These are phyloP conservation scores for Chamaetylas fuelleborni DNA, from an alignment of 2,113 vertebrate genomes.

Conservation along the genomic window DNA sequence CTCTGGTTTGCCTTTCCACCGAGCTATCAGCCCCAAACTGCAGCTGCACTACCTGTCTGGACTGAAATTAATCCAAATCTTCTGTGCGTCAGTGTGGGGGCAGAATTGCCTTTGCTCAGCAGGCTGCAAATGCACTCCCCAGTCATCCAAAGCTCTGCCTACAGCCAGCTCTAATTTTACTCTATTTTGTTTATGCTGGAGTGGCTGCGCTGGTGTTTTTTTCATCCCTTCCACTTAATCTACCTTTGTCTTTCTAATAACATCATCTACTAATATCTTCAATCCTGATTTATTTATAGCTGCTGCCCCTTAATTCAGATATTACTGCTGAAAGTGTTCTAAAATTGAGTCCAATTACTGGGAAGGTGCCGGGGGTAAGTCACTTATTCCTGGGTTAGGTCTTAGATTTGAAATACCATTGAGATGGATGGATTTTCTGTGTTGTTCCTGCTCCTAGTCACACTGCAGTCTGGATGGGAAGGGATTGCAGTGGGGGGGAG, in stretches of 20 bases:
- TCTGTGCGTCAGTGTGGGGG: constrained; percentile 18
- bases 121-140: constrained; percentile 32
- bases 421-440: constrained; percentile 41
- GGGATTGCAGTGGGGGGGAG: not conserved
- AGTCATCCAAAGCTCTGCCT: constrained; percentile 45
- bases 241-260: constrained; percentile 26
- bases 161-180: constrained; percentile 42
- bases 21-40: not conserved
- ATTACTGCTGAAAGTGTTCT: not conserved
- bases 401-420: constrained; percentile 13
- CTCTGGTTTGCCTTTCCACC: not conserved
- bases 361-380: not conserved
- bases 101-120: constrained; percentile 4
- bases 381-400: not conserved
- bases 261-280: not conserved
- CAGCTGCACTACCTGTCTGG: constrained; percentile 6
- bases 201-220: not conserved
- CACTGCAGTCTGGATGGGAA: constrained; percentile 14
- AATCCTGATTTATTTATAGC: constrained; percentile 8
- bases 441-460: constrained; percentile 1
- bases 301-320: not conserved
- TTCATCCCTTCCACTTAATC: not conserved
- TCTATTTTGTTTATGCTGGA: constrained; percentile 37
- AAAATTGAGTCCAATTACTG: constrained; percentile 10
- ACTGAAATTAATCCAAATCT: constrained; percentile 14